Percentiles rank a stretch among this genome's conserved stretches.
Conservation (phyloP, 2,888 invertebrate genomes). For the Corythucha ciliata region DNA sequence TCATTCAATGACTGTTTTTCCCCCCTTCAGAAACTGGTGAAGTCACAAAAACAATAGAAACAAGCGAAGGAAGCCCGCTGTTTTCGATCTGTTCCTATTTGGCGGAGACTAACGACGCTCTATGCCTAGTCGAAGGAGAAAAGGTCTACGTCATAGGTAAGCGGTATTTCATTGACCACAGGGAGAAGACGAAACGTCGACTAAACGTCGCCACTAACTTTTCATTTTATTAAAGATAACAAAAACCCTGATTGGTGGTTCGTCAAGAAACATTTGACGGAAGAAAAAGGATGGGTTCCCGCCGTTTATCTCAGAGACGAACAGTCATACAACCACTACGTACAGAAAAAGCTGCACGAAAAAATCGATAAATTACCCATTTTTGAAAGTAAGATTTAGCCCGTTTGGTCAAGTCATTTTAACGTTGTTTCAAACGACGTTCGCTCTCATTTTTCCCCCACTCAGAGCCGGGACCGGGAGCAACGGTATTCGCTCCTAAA, state of each 20-base stretch:
- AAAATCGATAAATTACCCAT: constrained; percentile 85
- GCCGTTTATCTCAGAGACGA: constrained; percentile 79
- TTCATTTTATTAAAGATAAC: constrained; percentile 47
- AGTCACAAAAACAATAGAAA: constrained; percentile 41
- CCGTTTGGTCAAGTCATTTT: background rate
- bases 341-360: constrained; percentile 80
- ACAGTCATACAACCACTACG: constrained; percentile 65
- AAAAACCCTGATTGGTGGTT: constrained; percentile 89
- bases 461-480: constrained; percentile 65
- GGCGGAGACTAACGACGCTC: constrained; percentile 78
- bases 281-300: constrained; percentile 91
- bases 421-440: background rate
- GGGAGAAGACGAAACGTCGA: no score
- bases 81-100: constrained; percentile 77
- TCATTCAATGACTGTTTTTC: background rate
- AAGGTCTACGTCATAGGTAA: constrained; percentile 70
- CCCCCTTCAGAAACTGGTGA: constrained; percentile 38
- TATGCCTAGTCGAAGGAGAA: constrained; percentile 84
- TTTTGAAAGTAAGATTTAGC: constrained; percentile 71
- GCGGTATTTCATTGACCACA: no score
- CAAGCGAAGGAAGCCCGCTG: constrained; percentile 65
- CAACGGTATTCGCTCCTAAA: constrained; percentile 70
- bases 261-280: constrained; percentile 76
- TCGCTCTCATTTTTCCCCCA: no score
- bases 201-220: no score